phyloP scores from a whole-genome alignment of 2,888 invertebrate genomes.

The Nomada lathburiana region DNA sequence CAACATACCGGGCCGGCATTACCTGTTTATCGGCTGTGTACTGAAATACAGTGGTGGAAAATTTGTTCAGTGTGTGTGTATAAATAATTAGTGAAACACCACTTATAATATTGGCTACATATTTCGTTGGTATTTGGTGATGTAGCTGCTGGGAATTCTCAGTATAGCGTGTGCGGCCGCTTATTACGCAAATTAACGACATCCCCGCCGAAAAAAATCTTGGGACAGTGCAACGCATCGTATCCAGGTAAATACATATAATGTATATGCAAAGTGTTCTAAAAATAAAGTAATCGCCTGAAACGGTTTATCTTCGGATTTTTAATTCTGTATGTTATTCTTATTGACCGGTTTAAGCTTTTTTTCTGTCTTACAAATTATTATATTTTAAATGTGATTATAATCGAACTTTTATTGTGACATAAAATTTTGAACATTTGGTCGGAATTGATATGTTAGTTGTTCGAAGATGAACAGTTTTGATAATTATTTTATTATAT shows the following conservation, averaged over 20 bases:
- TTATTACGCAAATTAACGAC: constrained; percentile 38
- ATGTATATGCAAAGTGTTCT: neutral
- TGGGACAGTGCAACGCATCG: constrained; percentile 37
- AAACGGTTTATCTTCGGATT: neutral
- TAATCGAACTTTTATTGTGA: neutral
- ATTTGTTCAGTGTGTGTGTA: constrained; percentile 19
- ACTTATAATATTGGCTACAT: neutral
- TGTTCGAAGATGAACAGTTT: no score
- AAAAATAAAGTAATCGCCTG: neutral
- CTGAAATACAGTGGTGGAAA: constrained; percentile 32
- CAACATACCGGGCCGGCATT: constrained; percentile 38
- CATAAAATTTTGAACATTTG: neutral
- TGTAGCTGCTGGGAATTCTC: constrained; percentile 1
- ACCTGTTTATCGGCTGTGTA: constrained; percentile 37
- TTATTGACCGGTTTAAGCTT: no score
- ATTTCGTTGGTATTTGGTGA: neutral
- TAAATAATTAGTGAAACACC: constrained; percentile 36
- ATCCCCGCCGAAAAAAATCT: constrained; percentile 22
- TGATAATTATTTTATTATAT: no score
- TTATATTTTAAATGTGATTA: neutral
- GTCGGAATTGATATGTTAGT: no score
- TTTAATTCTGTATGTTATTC: neutral
- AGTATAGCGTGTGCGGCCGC: neutral
- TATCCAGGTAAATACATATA: constrained; percentile 45
- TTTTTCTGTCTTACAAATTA: neutral